Evolutionary conservation across 2,888 invertebrate genomes (phyloP).

Genomic region (Caenorhabditis sp.): DNA sequence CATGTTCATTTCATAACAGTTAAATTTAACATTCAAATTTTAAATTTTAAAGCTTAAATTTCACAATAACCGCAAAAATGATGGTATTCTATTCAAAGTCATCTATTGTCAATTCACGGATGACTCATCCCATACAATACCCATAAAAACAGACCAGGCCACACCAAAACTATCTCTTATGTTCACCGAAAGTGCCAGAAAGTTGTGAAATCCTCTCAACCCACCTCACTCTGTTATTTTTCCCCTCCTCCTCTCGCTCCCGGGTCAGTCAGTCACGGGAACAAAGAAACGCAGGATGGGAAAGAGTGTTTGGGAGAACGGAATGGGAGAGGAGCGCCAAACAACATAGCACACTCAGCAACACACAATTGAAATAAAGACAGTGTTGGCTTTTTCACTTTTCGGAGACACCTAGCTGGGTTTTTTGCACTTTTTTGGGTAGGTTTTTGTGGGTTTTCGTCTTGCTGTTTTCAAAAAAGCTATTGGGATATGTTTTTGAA

Average conservation of each 20-base stretch:
- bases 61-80: neutral
- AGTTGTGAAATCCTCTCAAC: conserved; percentile 19
- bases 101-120: too few species aligned
- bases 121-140: too few species aligned
- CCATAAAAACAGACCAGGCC: too few species aligned
- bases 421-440: neutral
- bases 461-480: too few species aligned
- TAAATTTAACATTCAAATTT: too few species aligned
- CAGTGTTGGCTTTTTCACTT: conserved; percentile 41
- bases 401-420: neutral
- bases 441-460: too few species aligned
- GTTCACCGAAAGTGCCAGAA: neutral
- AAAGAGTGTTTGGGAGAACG: conserved; percentile 46
- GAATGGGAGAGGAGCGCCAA: conserved; percentile 39
- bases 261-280: conserved; percentile 20
- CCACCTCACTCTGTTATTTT: too few species aligned
- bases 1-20: too few species aligned
- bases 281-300: conserved; percentile 14
- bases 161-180: too few species aligned
- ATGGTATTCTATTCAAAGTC: too few species aligned
- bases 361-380: conserved; percentile 28
- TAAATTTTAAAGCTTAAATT: too few species aligned
- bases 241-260: conserved; percentile 19
- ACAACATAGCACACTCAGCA: conserved; percentile 40
- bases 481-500: neutral